Conservation (phyloP, 2,888 invertebrate genomes). For the Cataglyphis rosenhaueri region DNA sequence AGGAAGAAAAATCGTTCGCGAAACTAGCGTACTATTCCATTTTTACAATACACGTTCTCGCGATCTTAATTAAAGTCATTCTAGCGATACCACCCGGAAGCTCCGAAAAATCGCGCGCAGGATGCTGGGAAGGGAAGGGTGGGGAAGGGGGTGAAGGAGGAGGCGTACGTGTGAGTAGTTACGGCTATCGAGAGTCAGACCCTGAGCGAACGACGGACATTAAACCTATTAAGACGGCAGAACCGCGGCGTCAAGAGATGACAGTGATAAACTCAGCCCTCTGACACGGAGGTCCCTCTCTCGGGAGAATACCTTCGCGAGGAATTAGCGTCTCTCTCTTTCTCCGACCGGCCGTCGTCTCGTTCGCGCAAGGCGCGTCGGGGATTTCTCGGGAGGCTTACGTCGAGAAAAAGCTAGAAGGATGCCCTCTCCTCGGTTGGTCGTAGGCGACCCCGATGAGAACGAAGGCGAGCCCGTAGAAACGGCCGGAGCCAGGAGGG, state of each 20-base stretch:
- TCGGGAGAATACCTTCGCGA: conserved; percentile 59
- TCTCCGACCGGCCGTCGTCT: conserved; percentile 7
- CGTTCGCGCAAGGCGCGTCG: conserved; percentile 28
- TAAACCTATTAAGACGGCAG: conserved; percentile 79
- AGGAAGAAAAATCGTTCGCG: neutral
- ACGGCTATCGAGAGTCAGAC: conserved; percentile 67
- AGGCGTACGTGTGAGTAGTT: conserved; percentile 68
- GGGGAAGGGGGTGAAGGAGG: conserved; percentile 6
- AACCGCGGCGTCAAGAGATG: conserved; percentile 78
- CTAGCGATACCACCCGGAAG: conserved; percentile 25
- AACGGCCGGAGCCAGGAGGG: conserved; percentile 60
- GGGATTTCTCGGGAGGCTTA: conserved; percentile 38
- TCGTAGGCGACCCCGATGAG: conserved; percentile 60
- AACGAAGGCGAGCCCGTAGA: conserved; percentile 54
- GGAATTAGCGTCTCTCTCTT: conserved; percentile 65
- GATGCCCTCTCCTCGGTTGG: conserved; percentile 37
- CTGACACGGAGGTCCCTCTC: conserved; percentile 73
- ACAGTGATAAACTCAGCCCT: conserved; percentile 81
- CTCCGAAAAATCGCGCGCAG: conserved; percentile 5
- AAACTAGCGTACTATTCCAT: neutral
- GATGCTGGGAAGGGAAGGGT: neutral
- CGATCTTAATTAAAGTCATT: conserved; percentile 13
- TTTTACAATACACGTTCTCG: neutral
- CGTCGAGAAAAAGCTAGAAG: conserved; percentile 46
- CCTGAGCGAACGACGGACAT: conserved; percentile 73